phyloP scores from a whole-genome alignment of 2,888 invertebrate genomes.

The Dicyrtoma fusca region DNA sequence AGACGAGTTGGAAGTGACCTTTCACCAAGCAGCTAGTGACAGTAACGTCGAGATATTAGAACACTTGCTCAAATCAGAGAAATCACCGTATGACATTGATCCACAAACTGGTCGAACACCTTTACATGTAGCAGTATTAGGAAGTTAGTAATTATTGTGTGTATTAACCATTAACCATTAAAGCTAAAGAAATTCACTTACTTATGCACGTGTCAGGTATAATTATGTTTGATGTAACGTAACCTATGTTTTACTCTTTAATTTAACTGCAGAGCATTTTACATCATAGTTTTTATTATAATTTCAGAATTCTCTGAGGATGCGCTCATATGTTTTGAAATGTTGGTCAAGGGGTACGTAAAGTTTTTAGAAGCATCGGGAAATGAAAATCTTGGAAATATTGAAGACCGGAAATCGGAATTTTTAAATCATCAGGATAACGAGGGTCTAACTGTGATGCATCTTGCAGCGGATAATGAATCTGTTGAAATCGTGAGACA shows the following conservation, averaged over 20 bases:
- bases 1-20: neutral
- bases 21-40: constrained; percentile 13
- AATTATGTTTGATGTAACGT: no score
- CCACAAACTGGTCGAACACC: neutral
- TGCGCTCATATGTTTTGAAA: constrained; percentile 1
- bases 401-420: neutral
- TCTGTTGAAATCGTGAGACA: constrained; percentile 14
- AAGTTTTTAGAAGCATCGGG: neutral
- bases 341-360: neutral
- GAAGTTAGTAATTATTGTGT: constrained; percentile 20
- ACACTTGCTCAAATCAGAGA: neutral
- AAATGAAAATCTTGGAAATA: neutral
- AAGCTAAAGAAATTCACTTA: no score
- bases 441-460: constrained; percentile 9
- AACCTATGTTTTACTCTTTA: no score
- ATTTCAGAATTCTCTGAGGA: constrained; percentile 20
- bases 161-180: no score
- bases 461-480: constrained; percentile 19
- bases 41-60: neutral
- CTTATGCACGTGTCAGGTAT: no score
- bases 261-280: no score
- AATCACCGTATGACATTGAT: neutral
- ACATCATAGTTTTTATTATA: no score
- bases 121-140: constrained; percentile 22
- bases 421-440: constrained; percentile 23